Base-by-base conservation (phyloP, 23 tunicate species). In the Halocynthia aurantium region DNA sequence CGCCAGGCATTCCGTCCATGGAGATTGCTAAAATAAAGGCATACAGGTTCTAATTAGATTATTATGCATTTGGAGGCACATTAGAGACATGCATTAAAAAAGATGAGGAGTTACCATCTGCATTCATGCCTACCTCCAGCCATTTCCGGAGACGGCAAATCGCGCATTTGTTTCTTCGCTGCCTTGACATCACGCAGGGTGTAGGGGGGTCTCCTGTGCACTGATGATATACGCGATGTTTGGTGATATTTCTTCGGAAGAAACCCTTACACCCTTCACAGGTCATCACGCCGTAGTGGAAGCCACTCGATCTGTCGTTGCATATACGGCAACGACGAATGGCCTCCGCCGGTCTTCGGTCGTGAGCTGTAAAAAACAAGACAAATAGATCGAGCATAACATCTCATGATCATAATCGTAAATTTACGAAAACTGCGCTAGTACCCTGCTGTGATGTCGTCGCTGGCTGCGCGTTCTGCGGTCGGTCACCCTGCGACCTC, bases 1-100 rank as follows among this genome's bases (percentile, higher is more conserved):
- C 99, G 44, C 99, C 99, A 10, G 99, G 99, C 96, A 95, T 95
- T 20, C 99, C 99, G 57, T 95, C 99, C 82, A 85, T 96, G 0
- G 97, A 82, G 40, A 95, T 95, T 0, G 99, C 99, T 95, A 72
- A 13, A 80, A 88, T 56, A 69, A 74, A 8, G 52, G 11, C 50
- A 44, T 52, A 12, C 12, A 55, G 20, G 75, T 54, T 18, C 10
- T 17, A 12, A 71, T 11, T 2, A 10, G 10, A 15, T 60, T 60
- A 4, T 15, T 15, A 15, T 60, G 64, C 4, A 60, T 15, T 60
- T 60, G 18, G 64, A 15, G 2, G 4, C 17, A 17, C 17, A 60
- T 15, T 68, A 15, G 72, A 68, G 19, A 2, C 2, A 2, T 72
- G 22, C 2, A 49, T 72, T 76, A 12, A 11, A 8, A 22, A 54